phyloP scores from a whole-genome alignment of 1,140 invertebrate species.

The Ectropis grisescens region DNA sequence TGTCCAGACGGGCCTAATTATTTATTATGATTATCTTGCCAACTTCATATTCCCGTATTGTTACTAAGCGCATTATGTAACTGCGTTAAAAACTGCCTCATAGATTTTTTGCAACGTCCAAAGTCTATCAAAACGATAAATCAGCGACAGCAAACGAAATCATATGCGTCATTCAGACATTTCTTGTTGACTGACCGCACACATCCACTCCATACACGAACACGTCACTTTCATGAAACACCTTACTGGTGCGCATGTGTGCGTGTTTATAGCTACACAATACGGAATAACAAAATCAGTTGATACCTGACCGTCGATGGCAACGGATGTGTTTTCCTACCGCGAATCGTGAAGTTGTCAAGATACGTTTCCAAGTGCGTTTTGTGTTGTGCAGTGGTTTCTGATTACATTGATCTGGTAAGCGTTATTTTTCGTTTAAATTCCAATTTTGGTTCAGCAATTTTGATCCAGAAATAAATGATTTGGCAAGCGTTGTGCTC shows the following conservation, averaged over 20 bases:
- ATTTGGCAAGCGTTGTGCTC: too few species aligned
- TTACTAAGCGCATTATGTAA: background rate
- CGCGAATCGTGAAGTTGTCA: constrained; percentile 5
- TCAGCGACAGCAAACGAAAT: constrained; percentile 19
- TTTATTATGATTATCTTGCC: background rate
- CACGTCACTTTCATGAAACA: constrained; percentile 32
- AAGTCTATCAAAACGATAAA: too few species aligned
- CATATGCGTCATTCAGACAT: constrained; percentile 24
- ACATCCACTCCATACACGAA: constrained; percentile 14
- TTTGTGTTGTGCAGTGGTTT: constrained; percentile 39
- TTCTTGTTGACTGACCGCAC: constrained; percentile 13
- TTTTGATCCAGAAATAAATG: constrained; percentile 41
- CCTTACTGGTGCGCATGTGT: constrained; percentile 22
- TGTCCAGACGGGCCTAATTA: background rate
- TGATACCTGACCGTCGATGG: constrained; percentile 27
- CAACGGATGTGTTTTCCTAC: constrained; percentile 29
- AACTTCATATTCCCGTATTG: background rate
- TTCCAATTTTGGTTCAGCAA: constrained; percentile 2
- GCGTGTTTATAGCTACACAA: constrained; percentile 9
- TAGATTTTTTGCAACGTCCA: too few species aligned
- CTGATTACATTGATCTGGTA: constrained; percentile 31
- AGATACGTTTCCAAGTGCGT: constrained; percentile 15
- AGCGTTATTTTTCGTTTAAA: constrained; percentile 18
- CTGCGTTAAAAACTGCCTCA: background rate
- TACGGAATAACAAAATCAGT: constrained; percentile 40